Percentiles rank a stretch among this genome's conserved stretches.
Evolutionary conservation across 2,888 invertebrate genomes (phyloP).

Genomic region (Balanococcus diminutus): DNA sequence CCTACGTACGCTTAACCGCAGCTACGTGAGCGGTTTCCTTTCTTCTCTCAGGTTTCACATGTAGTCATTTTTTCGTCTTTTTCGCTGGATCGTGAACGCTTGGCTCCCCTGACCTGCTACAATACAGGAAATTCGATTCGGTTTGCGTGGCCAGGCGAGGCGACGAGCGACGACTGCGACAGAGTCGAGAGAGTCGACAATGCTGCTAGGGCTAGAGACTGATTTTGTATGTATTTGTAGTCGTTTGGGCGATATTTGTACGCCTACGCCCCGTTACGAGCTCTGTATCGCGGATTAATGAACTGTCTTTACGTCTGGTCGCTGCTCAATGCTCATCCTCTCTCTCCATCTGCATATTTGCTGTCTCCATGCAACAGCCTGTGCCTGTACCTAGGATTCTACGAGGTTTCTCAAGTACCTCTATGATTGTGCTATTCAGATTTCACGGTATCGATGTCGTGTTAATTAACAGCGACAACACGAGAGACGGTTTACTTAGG

Average conservation of each 20-base stretch:
- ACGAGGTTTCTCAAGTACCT: too few relatives aligned
- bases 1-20: neutral
- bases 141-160: neutral
- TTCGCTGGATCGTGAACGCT: neutral
- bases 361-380: too few relatives aligned
- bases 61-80: neutral
- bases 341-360: too few relatives aligned
- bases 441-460: neutral
- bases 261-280: neutral
- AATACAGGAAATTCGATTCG: conserved; percentile 41
- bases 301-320: neutral
- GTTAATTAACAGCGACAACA: neutral
- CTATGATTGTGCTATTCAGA: neutral
- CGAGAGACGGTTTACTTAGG: neutral
- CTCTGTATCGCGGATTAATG: neutral
- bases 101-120: conserved; percentile 30
- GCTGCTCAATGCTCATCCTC: too few relatives aligned
- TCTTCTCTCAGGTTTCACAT: neutral
- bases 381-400: neutral
- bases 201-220: too few relatives aligned
- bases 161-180: neutral
- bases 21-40: neutral
- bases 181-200: too few relatives aligned
- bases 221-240: neutral
- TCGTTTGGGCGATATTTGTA: conserved; percentile 5